phyloP scores from a whole-genome alignment of 2,113 vertebrate genomes.

The Tetrax tetrax region DNA sequence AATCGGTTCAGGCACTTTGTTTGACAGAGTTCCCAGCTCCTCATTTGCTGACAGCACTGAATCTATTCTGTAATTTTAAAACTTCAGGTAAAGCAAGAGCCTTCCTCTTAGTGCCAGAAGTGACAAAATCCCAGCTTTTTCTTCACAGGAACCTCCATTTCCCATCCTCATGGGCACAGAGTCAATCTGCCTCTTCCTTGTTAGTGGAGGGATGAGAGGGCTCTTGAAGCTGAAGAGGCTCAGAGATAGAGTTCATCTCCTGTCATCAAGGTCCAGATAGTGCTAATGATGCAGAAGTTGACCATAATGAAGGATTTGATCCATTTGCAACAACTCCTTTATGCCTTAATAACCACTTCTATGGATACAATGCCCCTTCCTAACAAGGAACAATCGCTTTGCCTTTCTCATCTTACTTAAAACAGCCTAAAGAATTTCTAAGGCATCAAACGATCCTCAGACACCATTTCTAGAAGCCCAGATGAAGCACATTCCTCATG shows the following conservation, averaged over 20 bases:
- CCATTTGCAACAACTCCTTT: neutral
- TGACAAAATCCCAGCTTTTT: neutral
- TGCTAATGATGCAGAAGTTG: neutral
- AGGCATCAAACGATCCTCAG: neutral
- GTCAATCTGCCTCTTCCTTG: neutral
- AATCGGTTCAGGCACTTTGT: neutral
- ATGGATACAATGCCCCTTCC: neutral
- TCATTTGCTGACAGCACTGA: neutral
- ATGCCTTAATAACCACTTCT: neutral
- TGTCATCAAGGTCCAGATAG: neutral
- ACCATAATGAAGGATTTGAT: neutral
- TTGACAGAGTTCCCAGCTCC: neutral
- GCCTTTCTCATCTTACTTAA: neutral
- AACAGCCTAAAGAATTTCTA: neutral
- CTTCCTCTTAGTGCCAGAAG: neutral
- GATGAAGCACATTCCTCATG: neutral
- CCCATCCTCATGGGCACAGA: neutral
- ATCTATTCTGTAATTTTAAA: neutral
- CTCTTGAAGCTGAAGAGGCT: neutral
- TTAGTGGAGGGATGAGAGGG: neutral
- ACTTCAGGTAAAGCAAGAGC: neutral
- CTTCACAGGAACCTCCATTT: neutral
- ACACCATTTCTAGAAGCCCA: neutral
- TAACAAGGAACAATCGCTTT: neutral
- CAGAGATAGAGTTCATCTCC: neutral